A percentile compares a stretch with the other conserved stretches of the same genome.
These are phyloP conservation scores for Neelides sp. DNA, from an alignment of 1,140 invertebrate species.

Conservation along the genomic window DNA sequence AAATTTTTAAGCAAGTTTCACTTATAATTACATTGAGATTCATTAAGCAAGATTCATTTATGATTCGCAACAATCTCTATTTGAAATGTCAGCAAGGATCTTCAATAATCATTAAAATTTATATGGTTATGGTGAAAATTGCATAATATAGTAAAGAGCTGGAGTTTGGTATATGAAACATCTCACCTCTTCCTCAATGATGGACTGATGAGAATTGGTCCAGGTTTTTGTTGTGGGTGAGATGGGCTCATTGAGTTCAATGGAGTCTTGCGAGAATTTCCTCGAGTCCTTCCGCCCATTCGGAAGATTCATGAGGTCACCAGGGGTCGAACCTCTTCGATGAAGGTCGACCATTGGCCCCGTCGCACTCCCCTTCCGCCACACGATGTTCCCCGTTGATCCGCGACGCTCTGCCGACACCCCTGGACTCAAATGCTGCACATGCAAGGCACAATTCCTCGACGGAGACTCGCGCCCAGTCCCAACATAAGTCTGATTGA, in stretches of 20 bases:
- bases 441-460: slow-evolving; percentile 22
- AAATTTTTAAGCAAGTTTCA: no score
- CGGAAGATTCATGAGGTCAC: slow-evolving; percentile 22
- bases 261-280: slow-evolving; percentile 32
- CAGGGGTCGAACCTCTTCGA: slow-evolving; percentile 28
- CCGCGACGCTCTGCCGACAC: slow-evolving; percentile 20
- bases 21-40: no score
- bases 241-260: slow-evolving; percentile 26
- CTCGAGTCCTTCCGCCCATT: slow-evolving; percentile 19
- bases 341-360: neutral
- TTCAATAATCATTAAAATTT: no score
- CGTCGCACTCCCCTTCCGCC: slow-evolving; percentile 22
- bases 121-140: no score
- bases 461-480: slow-evolving; percentile 5
- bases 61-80: no score
- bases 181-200: slow-evolving; percentile 30
- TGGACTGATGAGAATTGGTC: slow-evolving; percentile 13
- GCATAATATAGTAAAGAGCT: no score
- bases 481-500: slow-evolving; percentile 7
- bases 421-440: slow-evolving; percentile 4
- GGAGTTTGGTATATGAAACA: no score
- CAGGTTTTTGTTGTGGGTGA: slow-evolving; percentile 9
- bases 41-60: no score
- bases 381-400: slow-evolving; percentile 28
- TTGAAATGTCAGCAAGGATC: no score